phyloP scores from a whole-genome alignment of 2,797 vertebrate genomes.

The Phalloptychus januarius region DNA sequence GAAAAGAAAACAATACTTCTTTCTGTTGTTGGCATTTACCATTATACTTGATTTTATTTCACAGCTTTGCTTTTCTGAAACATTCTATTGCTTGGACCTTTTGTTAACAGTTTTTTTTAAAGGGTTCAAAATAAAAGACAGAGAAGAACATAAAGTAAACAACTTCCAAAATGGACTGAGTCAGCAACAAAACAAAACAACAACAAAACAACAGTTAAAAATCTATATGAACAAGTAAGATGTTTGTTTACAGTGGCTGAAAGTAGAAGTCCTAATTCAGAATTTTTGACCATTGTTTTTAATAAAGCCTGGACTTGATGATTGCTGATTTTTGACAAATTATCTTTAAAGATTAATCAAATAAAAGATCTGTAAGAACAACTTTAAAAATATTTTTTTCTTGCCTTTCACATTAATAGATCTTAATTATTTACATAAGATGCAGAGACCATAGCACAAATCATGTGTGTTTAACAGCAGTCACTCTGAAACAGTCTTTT shows the following conservation, averaged over 20 bases:
- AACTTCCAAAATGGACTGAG: background rate
- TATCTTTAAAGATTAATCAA: background rate
- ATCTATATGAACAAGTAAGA: background rate
- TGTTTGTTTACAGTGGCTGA: background rate
- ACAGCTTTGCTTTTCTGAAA: background rate
- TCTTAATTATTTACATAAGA: background rate
- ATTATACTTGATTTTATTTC: background rate
- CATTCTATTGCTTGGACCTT: background rate
- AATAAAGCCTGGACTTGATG: background rate
- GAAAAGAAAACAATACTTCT: background rate
- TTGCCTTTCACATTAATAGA: background rate
- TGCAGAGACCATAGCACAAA: background rate
- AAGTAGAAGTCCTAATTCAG: background rate
- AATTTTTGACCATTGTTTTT: background rate
- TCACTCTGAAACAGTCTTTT: background rate
- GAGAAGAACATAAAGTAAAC: background rate
- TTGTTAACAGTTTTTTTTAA: background rate
- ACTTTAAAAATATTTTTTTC: background rate
- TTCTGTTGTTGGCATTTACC: background rate
- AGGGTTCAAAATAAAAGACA: background rate
- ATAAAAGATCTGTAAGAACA: background rate
- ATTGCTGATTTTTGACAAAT: background rate
- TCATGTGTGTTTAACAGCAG: background rate
- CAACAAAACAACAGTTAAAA: background rate
- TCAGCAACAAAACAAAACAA: no score